Evolutionary conservation across 2,797 vertebrate species (phyloP).

Genomic region (Cetoscarus ocellatus): DNA sequence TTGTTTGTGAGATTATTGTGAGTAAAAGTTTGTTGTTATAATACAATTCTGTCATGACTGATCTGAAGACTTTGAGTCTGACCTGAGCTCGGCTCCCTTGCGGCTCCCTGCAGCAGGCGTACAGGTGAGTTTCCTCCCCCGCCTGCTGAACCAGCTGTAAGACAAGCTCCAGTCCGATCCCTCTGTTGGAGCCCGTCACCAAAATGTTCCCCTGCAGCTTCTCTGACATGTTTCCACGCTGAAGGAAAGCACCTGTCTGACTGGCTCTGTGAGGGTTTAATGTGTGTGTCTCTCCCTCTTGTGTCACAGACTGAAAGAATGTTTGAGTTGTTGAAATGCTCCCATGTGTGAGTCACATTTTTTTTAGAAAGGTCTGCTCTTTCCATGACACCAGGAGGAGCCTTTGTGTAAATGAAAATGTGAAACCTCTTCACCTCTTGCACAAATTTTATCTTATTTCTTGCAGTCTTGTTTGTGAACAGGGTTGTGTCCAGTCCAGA

Average conservation of each 20-base stretch:
- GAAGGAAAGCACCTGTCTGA: background rate
- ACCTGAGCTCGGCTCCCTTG: constrained; percentile 43
- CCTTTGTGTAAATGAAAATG: background rate
- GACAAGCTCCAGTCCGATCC: constrained; percentile 64
- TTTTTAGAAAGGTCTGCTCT: background rate
- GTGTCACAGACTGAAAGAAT: constrained; percentile 1
- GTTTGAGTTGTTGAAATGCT: background rate
- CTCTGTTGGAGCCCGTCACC: constrained; percentile 64
- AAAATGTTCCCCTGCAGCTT: constrained; percentile 59
- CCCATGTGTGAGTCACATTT: background rate
- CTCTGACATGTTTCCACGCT: constrained; percentile 33
- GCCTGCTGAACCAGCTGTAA: constrained; percentile 43
- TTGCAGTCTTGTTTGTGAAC: too few relatives aligned
- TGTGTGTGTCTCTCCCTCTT: background rate
- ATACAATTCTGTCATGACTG: background rate
- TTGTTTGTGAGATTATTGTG: too few relatives aligned
- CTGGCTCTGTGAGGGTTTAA: background rate
- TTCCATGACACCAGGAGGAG: background rate
- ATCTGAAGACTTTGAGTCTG: background rate
- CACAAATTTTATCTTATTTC: background rate
- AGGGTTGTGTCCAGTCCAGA: too few relatives aligned
- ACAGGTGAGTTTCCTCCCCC: constrained; percentile 26
- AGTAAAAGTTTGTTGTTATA: too few relatives aligned
- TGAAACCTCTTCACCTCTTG: background rate
- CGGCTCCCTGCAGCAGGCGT: constrained; percentile 53